Evolutionary conservation across 1,140 invertebrate species (phyloP), one percentile per base, ranked within the genome.

Genomic region (Chlorops oryzae): DNA sequence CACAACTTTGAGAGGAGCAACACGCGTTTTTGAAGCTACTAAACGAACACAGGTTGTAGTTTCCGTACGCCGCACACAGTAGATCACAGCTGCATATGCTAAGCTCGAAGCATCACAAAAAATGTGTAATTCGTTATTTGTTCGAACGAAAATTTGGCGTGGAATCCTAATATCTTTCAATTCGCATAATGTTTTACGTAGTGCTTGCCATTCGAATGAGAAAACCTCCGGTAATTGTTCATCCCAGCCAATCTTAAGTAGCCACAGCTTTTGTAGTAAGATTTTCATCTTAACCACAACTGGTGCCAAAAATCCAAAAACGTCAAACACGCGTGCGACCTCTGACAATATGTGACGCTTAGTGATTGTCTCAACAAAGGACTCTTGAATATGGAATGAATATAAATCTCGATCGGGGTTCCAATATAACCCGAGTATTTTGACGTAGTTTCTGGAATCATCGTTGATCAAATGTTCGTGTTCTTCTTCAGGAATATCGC

Each of bases 1-100:
- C 5, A 55, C 38, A 24, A 25, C 34, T 49, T 59, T 54, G 17
- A 58, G 23, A n/a, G 54, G 50, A 18, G 54, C 56, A 21, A 58
- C 54, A 22, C 52, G 40, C 15, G 51, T 49, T 51, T 60, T 60
- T 4, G 53, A 34, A 34, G 50, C 35, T 39, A 61, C n/a, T 18
- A 49, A 15, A 17, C 9, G 27, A 4, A 39, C 42, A 20, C n/a
- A n/a, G 28, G 10, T 34, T 1, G 12, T 13, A 21, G n/a, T n/a
- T n/a, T n/a, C n/a, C n/a, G n/a, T n/a, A n/a, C n/a, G n/a, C n/a
- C n/a, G n/a, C n/a, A n/a, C n/a, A n/a, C n/a, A n/a, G n/a, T n/a
- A n/a, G n/a, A n/a, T n/a, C n/a, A n/a, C n/a, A n/a, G n/a, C n/a
- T n/a, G n/a, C n/a, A n/a, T n/a, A n/a, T n/a, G n/a, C n/a, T n/a